Conservation (phyloP, 1,140 invertebrate species). For the Drosophila setifemur region DNA sequence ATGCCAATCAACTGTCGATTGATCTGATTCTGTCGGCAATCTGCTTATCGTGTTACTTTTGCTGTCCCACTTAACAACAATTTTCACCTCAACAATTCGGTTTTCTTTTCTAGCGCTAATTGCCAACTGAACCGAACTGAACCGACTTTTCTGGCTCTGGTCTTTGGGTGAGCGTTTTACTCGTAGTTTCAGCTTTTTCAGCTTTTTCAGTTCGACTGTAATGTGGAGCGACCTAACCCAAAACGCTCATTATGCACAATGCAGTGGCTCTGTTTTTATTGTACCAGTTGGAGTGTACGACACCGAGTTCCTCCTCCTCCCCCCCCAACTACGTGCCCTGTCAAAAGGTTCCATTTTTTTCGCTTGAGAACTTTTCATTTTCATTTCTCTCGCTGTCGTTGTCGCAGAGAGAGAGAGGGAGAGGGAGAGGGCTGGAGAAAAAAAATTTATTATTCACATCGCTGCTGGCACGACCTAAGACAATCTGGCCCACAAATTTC, state of each 20-base stretch:
- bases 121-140: slow-evolving; percentile 25
- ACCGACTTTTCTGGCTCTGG: slow-evolving; percentile 13
- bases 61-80: neutral
- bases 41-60: slow-evolving; percentile 16
- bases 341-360: slow-evolving; percentile 41
- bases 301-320: too few relatives aligned
- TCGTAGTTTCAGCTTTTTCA: slow-evolving; percentile 9
- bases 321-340: slow-evolving; percentile 43
- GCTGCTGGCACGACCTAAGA: slow-evolving; percentile 73
- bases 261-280: slow-evolving; percentile 6
- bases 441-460: slow-evolving; percentile 62
- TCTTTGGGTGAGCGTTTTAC: slow-evolving; percentile 1
- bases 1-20: neutral
- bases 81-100: slow-evolving; percentile 45
- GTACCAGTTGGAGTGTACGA: too few relatives aligned
- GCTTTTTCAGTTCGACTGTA: slow-evolving; percentile 9
- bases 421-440: neutral
- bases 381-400: slow-evolving; percentile 63
- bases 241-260: slow-evolving; percentile 39
- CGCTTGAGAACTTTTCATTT: slow-evolving; percentile 73
- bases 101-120: slow-evolving; percentile 31
- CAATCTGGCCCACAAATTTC: slow-evolving; percentile 59
- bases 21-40: slow-evolving; percentile 27
- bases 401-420: too few relatives aligned
- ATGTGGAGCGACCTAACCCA: slow-evolving; percentile 55